Conservation (phyloP, 1,140 invertebrate species). For the Drosophila ananassae region DNA sequence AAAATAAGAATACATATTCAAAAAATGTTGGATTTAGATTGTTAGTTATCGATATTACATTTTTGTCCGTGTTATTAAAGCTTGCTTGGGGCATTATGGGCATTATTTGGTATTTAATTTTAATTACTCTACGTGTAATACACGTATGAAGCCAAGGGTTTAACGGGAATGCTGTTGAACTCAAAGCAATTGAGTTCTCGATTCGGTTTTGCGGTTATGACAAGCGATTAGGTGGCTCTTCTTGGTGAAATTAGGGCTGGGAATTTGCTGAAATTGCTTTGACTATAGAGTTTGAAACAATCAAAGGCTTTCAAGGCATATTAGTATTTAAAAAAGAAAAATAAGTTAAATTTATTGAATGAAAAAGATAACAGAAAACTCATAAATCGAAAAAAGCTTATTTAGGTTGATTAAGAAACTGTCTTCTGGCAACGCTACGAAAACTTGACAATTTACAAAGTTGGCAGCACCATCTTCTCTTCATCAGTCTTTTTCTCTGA, state of each 20-base stretch:
- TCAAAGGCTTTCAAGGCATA: not conserved
- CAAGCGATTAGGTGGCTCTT: slow-evolving; percentile 13
- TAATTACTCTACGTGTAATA: slow-evolving; percentile 55
- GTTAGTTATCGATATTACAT: too few species aligned
- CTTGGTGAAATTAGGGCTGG: slow-evolving; percentile 23
- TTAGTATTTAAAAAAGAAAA: too few species aligned
- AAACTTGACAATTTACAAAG: not conserved
- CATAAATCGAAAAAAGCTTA: too few species aligned
- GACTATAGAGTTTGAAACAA: not conserved
- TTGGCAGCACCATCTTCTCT: not conserved
- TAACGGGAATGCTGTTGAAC: slow-evolving; percentile 33
- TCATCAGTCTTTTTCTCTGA: too few species aligned
- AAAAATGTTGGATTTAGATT: too few species aligned
- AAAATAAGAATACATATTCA: too few species aligned
- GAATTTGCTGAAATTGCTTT: slow-evolving; percentile 2
- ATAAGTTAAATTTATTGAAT: too few species aligned
- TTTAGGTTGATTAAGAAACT: too few species aligned
- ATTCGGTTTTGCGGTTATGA: slow-evolving; percentile 60
- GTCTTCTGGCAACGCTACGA: not conserved
- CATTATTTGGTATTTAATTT: slow-evolving; percentile 63
- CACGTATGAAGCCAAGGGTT: slow-evolving; percentile 2
- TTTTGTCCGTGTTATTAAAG: too few species aligned
- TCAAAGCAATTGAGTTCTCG: slow-evolving; percentile 47
- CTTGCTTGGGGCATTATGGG: slow-evolving; percentile 34
- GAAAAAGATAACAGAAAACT: too few species aligned